These are phyloP conservation scores for Latrodectus elegans DNA, from an alignment of 2,888 invertebrate species.

Conservation along the genomic window DNA sequence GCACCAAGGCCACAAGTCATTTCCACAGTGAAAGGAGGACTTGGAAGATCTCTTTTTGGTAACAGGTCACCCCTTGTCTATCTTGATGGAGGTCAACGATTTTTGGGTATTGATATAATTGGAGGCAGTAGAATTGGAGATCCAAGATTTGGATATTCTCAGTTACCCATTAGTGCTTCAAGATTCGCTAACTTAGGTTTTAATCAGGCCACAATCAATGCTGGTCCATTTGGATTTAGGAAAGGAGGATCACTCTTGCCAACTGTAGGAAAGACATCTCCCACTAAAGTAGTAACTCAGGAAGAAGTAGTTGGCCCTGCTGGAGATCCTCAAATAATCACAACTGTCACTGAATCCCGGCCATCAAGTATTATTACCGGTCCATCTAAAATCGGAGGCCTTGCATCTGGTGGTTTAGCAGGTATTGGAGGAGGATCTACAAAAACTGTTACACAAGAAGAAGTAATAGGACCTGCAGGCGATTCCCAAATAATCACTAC, in stretches of 20 bases:
- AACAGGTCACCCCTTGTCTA: conserved; percentile 29
- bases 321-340: conserved; percentile 31
- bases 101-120: conserved; percentile 55
- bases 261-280: neutral
- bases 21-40: conserved; percentile 13
- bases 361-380: neutral
- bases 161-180: conserved; percentile 30
- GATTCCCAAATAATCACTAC: conserved; percentile 27
- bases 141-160: conserved; percentile 48
- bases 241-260: neutral
- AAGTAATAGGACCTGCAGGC: conserved; percentile 14
- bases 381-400: conserved; percentile 50
- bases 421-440: conserved; percentile 8
- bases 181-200: conserved; percentile 33
- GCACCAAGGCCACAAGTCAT: conserved; percentile 37
- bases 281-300: conserved; percentile 35
- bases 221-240: conserved; percentile 36
- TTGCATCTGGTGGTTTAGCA: conserved; percentile 14
- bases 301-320: conserved; percentile 58
- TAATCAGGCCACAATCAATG: neutral
- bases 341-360: conserved; percentile 43
- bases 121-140: conserved; percentile 58
- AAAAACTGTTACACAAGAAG: conserved; percentile 26
- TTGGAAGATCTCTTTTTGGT: conserved; percentile 21
- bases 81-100: conserved; percentile 51